Evolutionary conservation across 2,888 invertebrate species (phyloP).

Genomic region (Shargacucullia verbasci): DNA sequence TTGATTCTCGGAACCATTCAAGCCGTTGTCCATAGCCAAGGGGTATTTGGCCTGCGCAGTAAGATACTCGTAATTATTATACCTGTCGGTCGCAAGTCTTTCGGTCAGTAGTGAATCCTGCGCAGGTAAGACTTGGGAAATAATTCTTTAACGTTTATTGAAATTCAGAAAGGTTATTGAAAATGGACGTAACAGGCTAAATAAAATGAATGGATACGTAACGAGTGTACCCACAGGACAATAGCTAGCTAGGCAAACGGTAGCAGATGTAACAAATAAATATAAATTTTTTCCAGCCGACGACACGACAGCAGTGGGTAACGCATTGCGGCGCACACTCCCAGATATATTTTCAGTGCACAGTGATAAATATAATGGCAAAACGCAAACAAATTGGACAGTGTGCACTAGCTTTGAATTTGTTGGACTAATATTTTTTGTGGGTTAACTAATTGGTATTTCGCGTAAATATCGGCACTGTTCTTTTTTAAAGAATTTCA

Average conservation of each 20-base stretch:
- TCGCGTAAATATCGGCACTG: too few species aligned
- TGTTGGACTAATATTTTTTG: conserved; percentile 15
- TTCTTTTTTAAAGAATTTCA: too few species aligned
- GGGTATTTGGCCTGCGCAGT: too few species aligned
- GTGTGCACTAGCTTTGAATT: conserved; percentile 15
- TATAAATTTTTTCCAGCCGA: conserved; percentile 54
- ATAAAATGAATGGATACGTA: neutral
- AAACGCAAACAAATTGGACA: conserved; percentile 43
- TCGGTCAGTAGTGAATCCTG: too few species aligned
- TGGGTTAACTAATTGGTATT: neutral
- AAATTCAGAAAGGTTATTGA: too few species aligned
- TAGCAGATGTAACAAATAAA: conserved; percentile 59
- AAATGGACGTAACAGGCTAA: too few species aligned
- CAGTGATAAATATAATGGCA: conserved; percentile 54
- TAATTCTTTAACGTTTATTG: too few species aligned
- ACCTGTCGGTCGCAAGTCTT: too few species aligned
- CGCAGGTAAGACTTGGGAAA: too few species aligned
- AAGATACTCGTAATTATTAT: too few species aligned
- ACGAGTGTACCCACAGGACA: conserved; percentile 8
- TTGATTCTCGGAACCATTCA: too few species aligned
- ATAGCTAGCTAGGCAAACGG: conserved; percentile 22
- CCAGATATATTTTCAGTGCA: conserved; percentile 51
- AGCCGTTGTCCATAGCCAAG: too few species aligned
- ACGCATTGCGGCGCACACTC: conserved; percentile 54
- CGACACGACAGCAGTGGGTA: conserved; percentile 49